A percentile compares a stretch with the other conserved stretches of the same genome.
Evolutionary conservation across 1,140 invertebrate genomes (phyloP).

Genomic region (Prorops nasuta): DNA sequence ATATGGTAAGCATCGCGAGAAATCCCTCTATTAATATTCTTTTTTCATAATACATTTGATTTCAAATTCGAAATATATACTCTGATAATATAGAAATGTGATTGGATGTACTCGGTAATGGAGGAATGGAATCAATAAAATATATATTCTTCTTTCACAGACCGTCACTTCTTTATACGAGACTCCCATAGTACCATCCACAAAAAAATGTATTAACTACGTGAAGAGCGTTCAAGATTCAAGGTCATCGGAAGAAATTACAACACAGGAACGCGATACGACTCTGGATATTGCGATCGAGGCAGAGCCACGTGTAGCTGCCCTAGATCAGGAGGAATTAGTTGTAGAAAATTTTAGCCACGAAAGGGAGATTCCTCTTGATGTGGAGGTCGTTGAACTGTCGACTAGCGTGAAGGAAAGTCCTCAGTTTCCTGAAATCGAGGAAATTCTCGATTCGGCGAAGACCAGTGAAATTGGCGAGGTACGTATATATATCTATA

Average conservation of each 20-base stretch:
- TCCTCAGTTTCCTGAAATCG: conserved; percentile 50
- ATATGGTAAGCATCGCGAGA: conserved; percentile 6
- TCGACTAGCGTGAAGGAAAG: conserved; percentile 47
- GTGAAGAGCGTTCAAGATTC: conserved; percentile 44
- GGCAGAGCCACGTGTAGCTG: neutral
- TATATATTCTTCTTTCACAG: no score
- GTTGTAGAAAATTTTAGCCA: conserved; percentile 15
- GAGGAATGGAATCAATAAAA: no score
- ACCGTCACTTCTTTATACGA: conserved; percentile 45
- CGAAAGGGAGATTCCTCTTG: conserved; percentile 27
- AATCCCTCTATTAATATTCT: neutral
- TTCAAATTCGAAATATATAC: no score
- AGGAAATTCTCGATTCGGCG: conserved; percentile 44
- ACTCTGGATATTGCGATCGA: conserved; percentile 15
- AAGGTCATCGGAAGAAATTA: conserved; percentile 28
- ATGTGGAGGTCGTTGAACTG: conserved; percentile 49
- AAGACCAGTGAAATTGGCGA: conserved; percentile 44
- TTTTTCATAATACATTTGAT: neutral
- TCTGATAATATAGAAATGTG: no score
- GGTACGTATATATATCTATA: conserved; percentile 20
- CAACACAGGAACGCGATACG: conserved; percentile 20
- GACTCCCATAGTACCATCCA: conserved; percentile 38
- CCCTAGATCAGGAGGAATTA: conserved; percentile 10
- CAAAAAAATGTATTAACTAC: conserved; percentile 51
- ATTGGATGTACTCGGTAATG: no score